Evolutionary conservation across 2,888 invertebrate species (phyloP), one percentile per base, ranked within the genome.

Genomic region (Campoplex capitator): DNA sequence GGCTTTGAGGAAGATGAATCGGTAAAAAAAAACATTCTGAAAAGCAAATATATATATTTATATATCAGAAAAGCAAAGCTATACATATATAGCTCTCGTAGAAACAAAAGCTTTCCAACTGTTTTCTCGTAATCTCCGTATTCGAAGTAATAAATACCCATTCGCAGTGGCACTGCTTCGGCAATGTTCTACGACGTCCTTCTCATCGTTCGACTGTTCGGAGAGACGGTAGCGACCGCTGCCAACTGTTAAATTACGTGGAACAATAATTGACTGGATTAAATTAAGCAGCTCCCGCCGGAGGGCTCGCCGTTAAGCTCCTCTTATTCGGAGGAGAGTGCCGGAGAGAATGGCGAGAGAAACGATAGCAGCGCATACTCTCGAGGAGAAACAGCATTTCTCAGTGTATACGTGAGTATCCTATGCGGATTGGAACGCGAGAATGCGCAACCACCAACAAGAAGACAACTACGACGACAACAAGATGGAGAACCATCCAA

Each of bases 201-300:
- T 80, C 71, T 58, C 73, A 73, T 76, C 71, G 68, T 78, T 67
- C 45, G 83, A 38, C 62, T 68, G 42, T 81, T 42, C 65, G 42
- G 13, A 28, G 71, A 58, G 81, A 65, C 51, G 73, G 71, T 42
- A 81, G 75, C 80, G 81, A 77, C 81, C 81, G 80, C 88, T 88
- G 86, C 88, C 86, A 85, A 88, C 88, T 85, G 88, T 88, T 88
- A 88, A 88, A 88, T 88, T 88, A 87, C 84, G 83, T 79, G 83
- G 86, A 88, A 86, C 88, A 88, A 89, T 89, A 89, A 89, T 88
- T 88, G 88, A 87, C 85, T 88, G 88, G 87, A 89, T 89, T 89
- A 88, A 88, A 88, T 88, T 85, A 88, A 88, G 88, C 84, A 85
- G 84, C 87, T 84, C 84, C 70, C 71, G 58, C 35, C 48, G 38